Conservation (phyloP, 2,888 invertebrate genomes). For the Lasioglossum marginatum region DNA sequence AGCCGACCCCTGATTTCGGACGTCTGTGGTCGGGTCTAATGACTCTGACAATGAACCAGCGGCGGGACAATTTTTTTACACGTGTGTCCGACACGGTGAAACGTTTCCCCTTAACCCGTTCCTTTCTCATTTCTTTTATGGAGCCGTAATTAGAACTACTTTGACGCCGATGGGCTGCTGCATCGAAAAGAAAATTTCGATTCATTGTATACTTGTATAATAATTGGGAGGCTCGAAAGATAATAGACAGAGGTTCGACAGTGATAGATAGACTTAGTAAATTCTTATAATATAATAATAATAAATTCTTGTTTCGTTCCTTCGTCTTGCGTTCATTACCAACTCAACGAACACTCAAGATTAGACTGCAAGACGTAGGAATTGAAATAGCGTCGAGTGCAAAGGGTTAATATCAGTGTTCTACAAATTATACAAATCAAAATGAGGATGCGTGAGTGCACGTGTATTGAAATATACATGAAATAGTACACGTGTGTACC, state of each 20-base stretch:
- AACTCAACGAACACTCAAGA: too few species aligned
- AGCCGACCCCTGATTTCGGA: slow-evolving; percentile 56
- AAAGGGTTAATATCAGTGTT: too few species aligned
- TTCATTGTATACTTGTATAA: neutral
- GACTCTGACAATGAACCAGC: slow-evolving; percentile 41
- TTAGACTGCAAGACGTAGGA: too few species aligned
- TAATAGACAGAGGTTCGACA: too few species aligned
- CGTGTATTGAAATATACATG: too few species aligned
- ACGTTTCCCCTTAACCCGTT: neutral
- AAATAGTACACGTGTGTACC: too few species aligned
- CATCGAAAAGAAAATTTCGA: neutral
- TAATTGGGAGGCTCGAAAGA: neutral
- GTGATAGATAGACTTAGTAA: neutral
- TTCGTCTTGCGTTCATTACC: neutral
- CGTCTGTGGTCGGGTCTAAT: slow-evolving; percentile 53
- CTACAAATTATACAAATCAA: too few species aligned
- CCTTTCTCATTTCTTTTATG: neutral
- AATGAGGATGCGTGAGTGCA: too few species aligned
- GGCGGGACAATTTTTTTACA: slow-evolving; percentile 63
- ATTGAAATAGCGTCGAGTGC: too few species aligned
- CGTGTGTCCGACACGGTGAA: slow-evolving; percentile 56
- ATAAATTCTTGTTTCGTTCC: neutral
- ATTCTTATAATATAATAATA: too few species aligned
- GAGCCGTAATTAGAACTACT: neutral
- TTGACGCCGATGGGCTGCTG: neutral